These are phyloP conservation scores for Meiosimyza decipiens DNA, from an alignment of 2,888 invertebrate species.

Conservation along the genomic window DNA sequence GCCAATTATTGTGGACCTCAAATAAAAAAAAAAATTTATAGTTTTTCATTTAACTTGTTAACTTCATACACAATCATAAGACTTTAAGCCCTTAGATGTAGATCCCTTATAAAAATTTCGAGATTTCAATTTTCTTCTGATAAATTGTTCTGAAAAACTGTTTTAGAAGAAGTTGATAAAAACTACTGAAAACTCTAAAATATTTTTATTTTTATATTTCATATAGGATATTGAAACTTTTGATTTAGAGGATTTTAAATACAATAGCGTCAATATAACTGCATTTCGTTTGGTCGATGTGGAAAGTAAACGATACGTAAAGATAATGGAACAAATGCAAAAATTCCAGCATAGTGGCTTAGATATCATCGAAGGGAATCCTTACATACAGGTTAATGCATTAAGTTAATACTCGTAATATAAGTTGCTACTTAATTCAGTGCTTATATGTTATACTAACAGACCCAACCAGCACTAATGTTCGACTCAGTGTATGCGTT, in stretches of 20 bases:
- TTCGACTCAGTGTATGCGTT: slow-evolving; percentile 88
- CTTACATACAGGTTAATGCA: slow-evolving; percentile 73
- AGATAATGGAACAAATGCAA: slow-evolving; percentile 85
- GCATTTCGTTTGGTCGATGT: slow-evolving; percentile 90
- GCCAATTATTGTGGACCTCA: too few relatives aligned
- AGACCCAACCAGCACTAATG: slow-evolving; percentile 88
- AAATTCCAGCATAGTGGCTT: slow-evolving; percentile 85
- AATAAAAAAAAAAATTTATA: too few relatives aligned
- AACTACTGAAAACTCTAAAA: neutral
- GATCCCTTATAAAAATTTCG: too few relatives aligned
- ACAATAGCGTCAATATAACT: slow-evolving; percentile 95
- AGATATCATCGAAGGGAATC: slow-evolving; percentile 77
- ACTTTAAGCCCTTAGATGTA: too few relatives aligned
- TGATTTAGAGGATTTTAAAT: slow-evolving; percentile 90
- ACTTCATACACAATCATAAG: too few relatives aligned
- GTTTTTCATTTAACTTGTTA: too few relatives aligned
- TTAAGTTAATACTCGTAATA: neutral
- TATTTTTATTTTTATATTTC: slow-evolving; percentile 17
- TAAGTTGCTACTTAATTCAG: too few relatives aligned
- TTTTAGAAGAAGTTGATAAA: too few relatives aligned
- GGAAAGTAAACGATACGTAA: slow-evolving; percentile 78
- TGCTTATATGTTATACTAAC: slow-evolving; percentile 9
- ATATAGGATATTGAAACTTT: slow-evolving; percentile 85
- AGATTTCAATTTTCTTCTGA: too few relatives aligned
- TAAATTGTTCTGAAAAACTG: too few relatives aligned